These are phyloP conservation scores for Cyphomyrmex costatus DNA, from an alignment of 1,140 invertebrate genomes.

Conservation along the genomic window DNA sequence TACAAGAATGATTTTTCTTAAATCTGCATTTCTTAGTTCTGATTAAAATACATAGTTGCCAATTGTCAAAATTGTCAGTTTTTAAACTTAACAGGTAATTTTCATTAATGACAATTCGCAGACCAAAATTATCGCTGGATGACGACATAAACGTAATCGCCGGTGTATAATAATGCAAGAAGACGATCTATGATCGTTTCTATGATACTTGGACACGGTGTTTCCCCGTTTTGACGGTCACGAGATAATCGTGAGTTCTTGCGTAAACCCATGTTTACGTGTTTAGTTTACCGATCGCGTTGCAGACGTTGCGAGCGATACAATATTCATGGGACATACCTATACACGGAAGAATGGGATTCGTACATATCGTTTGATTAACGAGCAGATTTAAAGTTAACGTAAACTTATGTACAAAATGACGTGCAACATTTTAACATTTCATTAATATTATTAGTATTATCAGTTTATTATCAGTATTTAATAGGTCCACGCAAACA, in stretches of 20 bases:
- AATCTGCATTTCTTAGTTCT: not conserved
- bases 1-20: not conserved
- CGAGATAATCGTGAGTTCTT: not conserved
- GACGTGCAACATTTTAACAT: not conserved
- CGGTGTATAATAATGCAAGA: not conserved
- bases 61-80: slow-evolving; percentile 24
- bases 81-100: slow-evolving; percentile 1
- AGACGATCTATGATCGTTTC: not conserved
- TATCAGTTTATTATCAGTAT: no score
- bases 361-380: slow-evolving; percentile 26
- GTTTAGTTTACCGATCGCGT: slow-evolving; percentile 5
- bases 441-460: no score
- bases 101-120: slow-evolving; percentile 14
- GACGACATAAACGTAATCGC: not conserved
- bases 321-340: slow-evolving; percentile 26
- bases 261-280: slow-evolving; percentile 2
- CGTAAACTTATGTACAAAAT: not conserved
- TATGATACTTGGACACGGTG: not conserved
- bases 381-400: slow-evolving; percentile 17
- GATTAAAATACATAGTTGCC: not conserved
- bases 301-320: not conserved
- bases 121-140: not conserved
- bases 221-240: slow-evolving; percentile 22
- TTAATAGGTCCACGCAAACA: no score
- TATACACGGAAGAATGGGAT: not conserved